Evolutionary conservation across 2,888 invertebrate species (phyloP).

Genomic region (Tillus elongatus): DNA sequence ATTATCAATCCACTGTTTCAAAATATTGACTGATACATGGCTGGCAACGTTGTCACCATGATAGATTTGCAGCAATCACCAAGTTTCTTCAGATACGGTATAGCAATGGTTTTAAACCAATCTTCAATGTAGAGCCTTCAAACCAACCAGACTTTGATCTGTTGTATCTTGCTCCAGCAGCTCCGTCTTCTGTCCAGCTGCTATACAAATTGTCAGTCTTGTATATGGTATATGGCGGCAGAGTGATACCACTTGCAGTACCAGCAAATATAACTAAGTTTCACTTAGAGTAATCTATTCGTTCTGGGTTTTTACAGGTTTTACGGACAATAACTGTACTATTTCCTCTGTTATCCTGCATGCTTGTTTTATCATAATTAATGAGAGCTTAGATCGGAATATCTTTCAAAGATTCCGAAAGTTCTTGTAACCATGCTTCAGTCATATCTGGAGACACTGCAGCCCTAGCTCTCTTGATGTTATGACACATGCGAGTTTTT

Average conservation of each 20-base stretch:
- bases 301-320: constrained; percentile 24
- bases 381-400: not conserved
- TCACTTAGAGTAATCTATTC: constrained; percentile 26
- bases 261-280: no score
- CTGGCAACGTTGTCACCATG: no score
- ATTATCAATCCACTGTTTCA: no score
- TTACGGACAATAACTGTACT: constrained; percentile 6
- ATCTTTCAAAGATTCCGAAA: no score
- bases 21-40: no score
- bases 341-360: not conserved
- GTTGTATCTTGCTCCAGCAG: constrained; percentile 29
- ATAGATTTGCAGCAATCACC: constrained; percentile 19
- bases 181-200: no score
- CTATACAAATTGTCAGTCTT: no score
- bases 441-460: no score
- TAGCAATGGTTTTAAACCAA: constrained; percentile 20
- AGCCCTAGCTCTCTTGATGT: no score
- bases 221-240: constrained; percentile 28
- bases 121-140: no score
- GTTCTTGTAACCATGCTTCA: no score
- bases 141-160: constrained; percentile 24
- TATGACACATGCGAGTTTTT: no score
- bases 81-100: constrained; percentile 19
- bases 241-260: constrained; percentile 12
- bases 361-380: constrained; percentile 7